A percentile compares a stretch with the other conserved stretches of the same genome.
Evolutionary conservation across 2,113 vertebrate species (phyloP).

Genomic region (Pygoscelis adeliae): DNA sequence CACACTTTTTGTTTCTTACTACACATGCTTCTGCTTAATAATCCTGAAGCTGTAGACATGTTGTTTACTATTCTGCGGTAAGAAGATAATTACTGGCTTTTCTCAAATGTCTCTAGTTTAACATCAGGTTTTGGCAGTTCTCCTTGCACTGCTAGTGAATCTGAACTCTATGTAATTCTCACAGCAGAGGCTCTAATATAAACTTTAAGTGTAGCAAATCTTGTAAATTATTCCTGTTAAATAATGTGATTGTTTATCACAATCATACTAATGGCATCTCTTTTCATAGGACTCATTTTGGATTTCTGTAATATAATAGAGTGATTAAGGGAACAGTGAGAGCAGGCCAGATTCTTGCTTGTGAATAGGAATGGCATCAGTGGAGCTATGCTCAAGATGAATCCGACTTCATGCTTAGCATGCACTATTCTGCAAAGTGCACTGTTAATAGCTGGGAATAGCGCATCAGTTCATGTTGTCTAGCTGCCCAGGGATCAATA

Average conservation of each 20-base stretch:
- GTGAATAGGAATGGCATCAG: background rate
- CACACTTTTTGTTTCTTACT: background rate
- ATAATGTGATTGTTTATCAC: background rate
- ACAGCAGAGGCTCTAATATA: background rate
- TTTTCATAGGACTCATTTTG: background rate
- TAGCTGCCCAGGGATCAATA: background rate
- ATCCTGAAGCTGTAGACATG: background rate
- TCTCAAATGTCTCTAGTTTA: background rate
- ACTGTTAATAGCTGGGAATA: background rate
- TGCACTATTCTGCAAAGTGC: background rate
- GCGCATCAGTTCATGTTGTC: background rate
- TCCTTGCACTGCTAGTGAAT: background rate
- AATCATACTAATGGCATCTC: background rate
- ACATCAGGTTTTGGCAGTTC: conserved; percentile 8
- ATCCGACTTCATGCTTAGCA: background rate
- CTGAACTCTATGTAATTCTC: background rate
- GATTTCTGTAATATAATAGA: background rate
- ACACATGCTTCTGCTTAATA: background rate
- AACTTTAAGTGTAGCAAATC: background rate
- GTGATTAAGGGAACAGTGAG: background rate
- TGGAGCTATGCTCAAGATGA: background rate
- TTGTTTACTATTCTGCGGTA: background rate
- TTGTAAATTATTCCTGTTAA: background rate
- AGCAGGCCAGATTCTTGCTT: background rate
- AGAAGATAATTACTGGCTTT: background rate